These are phyloP conservation scores for Antheraea mylitta DNA, from an alignment of 1,140 invertebrate genomes.

Conservation along the genomic window DNA sequence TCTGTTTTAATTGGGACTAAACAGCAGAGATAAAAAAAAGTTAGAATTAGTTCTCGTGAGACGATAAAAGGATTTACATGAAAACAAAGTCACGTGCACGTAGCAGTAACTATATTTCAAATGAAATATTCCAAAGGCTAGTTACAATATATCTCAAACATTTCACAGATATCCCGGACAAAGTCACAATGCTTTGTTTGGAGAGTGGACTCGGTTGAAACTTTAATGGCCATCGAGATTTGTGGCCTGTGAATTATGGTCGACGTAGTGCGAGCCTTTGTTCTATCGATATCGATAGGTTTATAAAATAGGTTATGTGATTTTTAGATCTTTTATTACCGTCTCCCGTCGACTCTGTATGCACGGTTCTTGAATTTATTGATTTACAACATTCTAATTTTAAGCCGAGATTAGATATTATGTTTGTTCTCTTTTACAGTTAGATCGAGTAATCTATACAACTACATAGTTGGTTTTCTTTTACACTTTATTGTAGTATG, in stretches of 20 bases:
- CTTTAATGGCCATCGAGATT: conserved; percentile 60
- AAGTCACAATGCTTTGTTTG: conserved; percentile 52
- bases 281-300: conserved; percentile 36
- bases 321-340: conserved; percentile 5
- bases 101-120: background rate
- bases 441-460: background rate
- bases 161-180: conserved; percentile 22
- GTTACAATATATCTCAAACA: conserved; percentile 7
- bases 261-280: conserved; percentile 35
- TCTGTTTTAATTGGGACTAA: no score
- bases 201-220: conserved; percentile 42
- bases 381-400: background rate
- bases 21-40: no score
- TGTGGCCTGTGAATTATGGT: conserved; percentile 64
- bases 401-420: background rate
- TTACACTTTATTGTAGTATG: no score
- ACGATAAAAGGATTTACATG: no score
- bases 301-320: conserved; percentile 25
- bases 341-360: background rate
- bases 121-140: conserved; percentile 5
- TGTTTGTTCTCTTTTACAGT: background rate
- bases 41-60: no score
- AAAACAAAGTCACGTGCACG: no score
- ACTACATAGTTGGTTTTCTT: no score
- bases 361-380: background rate